These are phyloP conservation scores for Brenthis daphne DNA, from an alignment of 2,888 invertebrate genomes.

Conservation along the genomic window DNA sequence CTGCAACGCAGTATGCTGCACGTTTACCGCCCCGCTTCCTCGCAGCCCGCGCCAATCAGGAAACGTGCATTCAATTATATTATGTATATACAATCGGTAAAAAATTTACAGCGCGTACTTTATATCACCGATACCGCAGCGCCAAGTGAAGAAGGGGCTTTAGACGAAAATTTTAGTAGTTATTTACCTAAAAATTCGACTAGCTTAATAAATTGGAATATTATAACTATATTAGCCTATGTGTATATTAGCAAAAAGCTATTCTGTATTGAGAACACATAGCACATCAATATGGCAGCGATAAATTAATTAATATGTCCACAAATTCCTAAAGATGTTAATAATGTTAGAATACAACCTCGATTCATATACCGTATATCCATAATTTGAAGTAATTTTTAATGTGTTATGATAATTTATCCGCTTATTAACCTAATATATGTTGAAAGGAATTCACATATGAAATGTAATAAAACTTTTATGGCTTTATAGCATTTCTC, in stretches of 20 bases:
- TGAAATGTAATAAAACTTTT: slow-evolving; percentile 8
- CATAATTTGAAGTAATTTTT: slow-evolving; percentile 35
- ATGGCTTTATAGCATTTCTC: slow-evolving; percentile 20
- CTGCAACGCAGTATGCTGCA: too few relatives aligned
- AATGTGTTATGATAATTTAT: slow-evolving; percentile 37
- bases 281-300: not conserved
- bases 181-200: too few relatives aligned
- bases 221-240: not conserved
- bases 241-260: not conserved
- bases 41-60: too few relatives aligned
- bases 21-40: too few relatives aligned
- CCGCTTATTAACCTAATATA: slow-evolving; percentile 34
- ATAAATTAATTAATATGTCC: slow-evolving; percentile 20
- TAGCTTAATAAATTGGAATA: too few relatives aligned
- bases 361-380: slow-evolving; percentile 8
- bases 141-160: too few relatives aligned
- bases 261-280: not conserved
- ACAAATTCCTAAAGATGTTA: slow-evolving; percentile 10
- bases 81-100: too few relatives aligned
- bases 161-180: too few relatives aligned
- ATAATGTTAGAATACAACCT: not conserved
- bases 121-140: too few relatives aligned
- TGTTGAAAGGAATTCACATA: slow-evolving; percentile 10
- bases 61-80: too few relatives aligned
- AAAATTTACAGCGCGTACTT: too few relatives aligned